A percentile compares a stretch with the other conserved stretches of the same genome.
These are phyloP conservation scores for Peromyscus attwateri DNA, from an alignment of 2,797 vertebrate genomes.

Conservation along the genomic window DNA sequence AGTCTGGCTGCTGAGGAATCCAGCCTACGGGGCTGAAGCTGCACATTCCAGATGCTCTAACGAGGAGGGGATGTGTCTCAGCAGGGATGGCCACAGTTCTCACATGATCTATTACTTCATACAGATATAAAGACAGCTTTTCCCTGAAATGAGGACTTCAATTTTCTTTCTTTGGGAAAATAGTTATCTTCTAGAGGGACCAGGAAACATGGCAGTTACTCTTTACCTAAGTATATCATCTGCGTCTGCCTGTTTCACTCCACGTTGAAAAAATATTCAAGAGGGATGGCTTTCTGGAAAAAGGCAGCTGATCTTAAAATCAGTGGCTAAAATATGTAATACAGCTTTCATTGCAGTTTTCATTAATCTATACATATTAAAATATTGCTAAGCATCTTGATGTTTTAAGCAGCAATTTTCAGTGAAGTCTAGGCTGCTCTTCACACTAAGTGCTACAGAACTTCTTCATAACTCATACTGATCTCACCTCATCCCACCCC, in stretches of 20 bases:
- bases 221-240: background rate
- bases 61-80: background rate
- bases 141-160: background rate
- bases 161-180: constrained; percentile 33
- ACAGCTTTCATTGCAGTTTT: background rate
- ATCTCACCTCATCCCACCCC: background rate
- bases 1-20: background rate
- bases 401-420: background rate
- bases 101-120: background rate
- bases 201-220: background rate
- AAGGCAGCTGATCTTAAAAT: background rate
- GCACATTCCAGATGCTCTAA: background rate
- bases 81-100: background rate
- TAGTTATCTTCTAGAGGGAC: background rate
- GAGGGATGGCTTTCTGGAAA: constrained; percentile 20
- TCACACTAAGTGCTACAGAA: background rate
- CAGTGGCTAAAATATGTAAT: background rate
- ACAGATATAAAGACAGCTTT: background rate
- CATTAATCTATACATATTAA: constrained; percentile 7
- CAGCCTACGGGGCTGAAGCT: background rate
- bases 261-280: constrained; percentile 29
- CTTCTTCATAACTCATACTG: background rate
- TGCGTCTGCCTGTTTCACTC: background rate
- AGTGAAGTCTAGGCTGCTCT: background rate
- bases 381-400: constrained; percentile 17